Percentiles rank a stretch among this genome's conserved stretches.
Evolutionary conservation across 2,113 vertebrate species (phyloP).

Genomic region (Columbina picui): DNA sequence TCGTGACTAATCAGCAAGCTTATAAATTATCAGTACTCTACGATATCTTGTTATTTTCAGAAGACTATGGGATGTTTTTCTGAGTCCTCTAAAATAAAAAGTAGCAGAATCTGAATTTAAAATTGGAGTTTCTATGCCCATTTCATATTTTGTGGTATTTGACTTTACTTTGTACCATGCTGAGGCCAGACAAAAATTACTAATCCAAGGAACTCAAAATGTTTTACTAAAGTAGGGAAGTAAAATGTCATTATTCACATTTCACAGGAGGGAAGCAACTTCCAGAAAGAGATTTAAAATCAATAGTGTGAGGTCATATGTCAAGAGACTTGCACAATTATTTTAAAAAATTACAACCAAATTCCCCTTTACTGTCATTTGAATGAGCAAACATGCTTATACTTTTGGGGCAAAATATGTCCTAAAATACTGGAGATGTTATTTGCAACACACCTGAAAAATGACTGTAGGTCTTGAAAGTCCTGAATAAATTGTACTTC

Average conservation of each 20-base stretch:
- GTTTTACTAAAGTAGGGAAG: background rate
- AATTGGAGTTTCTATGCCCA: background rate
- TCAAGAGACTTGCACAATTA: background rate
- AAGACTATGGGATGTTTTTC: background rate
- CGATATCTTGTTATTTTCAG: background rate
- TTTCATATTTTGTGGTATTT: background rate
- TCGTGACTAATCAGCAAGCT: background rate
- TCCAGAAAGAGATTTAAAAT: background rate
- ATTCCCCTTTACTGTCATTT: background rate
- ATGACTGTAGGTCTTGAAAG: background rate
- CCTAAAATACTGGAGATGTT: background rate
- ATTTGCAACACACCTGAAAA: background rate
- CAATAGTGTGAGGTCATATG: background rate
- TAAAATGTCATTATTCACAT: background rate
- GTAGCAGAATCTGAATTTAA: background rate
- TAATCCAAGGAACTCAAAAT: background rate
- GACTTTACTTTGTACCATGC: background rate
- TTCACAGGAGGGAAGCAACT: background rate
- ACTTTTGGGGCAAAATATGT: background rate
- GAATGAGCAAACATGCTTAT: background rate
- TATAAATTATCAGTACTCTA: background rate
- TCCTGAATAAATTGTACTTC: background rate
- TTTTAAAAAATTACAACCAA: background rate
- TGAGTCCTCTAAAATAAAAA: background rate
- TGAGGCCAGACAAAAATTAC: rapidly evolving